Conservation (phyloP, 2,888 invertebrate species). For the Ophion slaviceki region DNA sequence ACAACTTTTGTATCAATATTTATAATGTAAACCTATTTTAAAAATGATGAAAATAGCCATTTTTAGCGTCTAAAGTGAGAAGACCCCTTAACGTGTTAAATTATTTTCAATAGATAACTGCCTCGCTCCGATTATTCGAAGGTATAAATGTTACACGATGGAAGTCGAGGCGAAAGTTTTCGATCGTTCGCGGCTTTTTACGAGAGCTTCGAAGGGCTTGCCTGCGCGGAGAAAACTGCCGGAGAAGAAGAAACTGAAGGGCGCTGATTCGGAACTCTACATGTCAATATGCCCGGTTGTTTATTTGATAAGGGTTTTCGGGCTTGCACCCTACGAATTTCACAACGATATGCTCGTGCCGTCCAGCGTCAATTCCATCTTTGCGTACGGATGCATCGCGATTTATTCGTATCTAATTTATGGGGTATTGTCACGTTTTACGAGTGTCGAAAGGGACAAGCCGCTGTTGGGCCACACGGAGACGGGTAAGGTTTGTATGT, state of each 20-base stretch:
- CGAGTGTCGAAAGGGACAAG: slow-evolving; percentile 14
- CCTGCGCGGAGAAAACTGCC: slow-evolving; percentile 10
- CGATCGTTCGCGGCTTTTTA: background rate
- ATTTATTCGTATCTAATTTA: slow-evolving; percentile 70
- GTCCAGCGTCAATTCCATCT: slow-evolving; percentile 68
- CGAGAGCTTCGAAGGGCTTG: background rate
- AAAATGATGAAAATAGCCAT: no score
- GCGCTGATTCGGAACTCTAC: slow-evolving; percentile 76
- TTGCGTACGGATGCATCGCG: slow-evolving; percentile 60
- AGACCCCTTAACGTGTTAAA: no score
- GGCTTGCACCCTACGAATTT: slow-evolving; percentile 79
- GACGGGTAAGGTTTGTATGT: slow-evolving; percentile 74
- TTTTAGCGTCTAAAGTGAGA: no score
- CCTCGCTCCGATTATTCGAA: background rate
- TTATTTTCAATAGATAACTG: background rate
- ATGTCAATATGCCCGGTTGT: slow-evolving; percentile 75
- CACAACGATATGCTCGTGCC: slow-evolving; percentile 71
- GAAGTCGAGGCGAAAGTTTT: slow-evolving; percentile 18
- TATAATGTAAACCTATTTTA: no score
- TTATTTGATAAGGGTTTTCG: slow-evolving; percentile 75
- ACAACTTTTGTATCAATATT: no score
- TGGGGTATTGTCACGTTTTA: slow-evolving; percentile 56
- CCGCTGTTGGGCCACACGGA: slow-evolving; percentile 72
- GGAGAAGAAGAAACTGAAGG: slow-evolving; percentile 62
- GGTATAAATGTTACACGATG: slow-evolving; percentile 31